A percentile compares a stretch with the other conserved stretches of the same genome.
phyloP scores from a whole-genome alignment of 2,113 vertebrate species.

The Sterna hirundo region DNA sequence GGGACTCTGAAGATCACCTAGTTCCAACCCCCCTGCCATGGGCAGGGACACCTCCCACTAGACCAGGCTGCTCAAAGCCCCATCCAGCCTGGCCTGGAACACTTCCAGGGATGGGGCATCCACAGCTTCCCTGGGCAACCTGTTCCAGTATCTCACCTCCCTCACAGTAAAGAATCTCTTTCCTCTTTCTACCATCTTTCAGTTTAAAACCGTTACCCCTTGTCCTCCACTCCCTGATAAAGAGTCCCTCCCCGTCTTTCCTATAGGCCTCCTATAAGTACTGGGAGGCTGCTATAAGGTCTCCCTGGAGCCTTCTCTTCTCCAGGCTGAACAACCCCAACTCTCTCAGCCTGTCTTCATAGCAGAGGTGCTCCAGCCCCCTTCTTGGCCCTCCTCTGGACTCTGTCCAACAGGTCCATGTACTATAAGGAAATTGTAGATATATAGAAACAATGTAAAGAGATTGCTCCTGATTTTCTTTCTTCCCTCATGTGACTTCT shows the following conservation, averaged over 20 bases:
- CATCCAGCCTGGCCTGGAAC: not conserved
- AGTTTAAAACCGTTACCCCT: not conserved
- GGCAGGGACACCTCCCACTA: not conserved
- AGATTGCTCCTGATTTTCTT: not conserved
- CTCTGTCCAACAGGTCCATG: not conserved
- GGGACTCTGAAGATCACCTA: not conserved
- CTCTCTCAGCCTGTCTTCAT: not conserved
- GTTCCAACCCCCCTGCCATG: not conserved
- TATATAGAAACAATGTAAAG: not conserved
- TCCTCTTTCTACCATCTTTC: not conserved
- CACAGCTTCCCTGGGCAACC: not conserved
- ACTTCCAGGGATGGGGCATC: not conserved
- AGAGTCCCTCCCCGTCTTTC: not conserved
- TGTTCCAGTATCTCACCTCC: not conserved
- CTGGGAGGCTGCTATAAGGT: not conserved
- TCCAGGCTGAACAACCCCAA: not conserved
- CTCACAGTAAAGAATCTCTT: not conserved
- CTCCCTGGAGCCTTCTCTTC: not conserved
- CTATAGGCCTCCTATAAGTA: not conserved
- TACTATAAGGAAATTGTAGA: not conserved
- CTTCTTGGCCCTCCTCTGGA: not conserved
- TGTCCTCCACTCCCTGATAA: not conserved
- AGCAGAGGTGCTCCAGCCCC: not conserved
- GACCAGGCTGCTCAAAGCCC: not conserved
- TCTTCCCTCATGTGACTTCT: not conserved